These are phyloP conservation scores for Raillietiella orientalis DNA, from an alignment of 2,888 invertebrate species.

Conservation along the genomic window DNA sequence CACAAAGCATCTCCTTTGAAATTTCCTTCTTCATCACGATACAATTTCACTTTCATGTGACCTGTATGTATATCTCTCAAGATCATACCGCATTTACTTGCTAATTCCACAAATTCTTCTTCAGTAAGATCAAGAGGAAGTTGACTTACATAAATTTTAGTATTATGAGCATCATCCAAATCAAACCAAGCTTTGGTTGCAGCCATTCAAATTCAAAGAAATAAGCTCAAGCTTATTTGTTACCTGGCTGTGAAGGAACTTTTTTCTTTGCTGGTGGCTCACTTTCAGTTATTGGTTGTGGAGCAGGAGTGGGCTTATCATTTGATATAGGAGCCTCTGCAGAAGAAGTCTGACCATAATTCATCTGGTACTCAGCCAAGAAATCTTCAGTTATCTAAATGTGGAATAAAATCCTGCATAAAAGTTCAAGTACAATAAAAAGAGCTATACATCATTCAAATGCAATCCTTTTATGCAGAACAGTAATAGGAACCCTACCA, in stretches of 20 bases:
- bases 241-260: constrained; percentile 7
- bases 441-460: no score
- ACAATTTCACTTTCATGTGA: constrained; percentile 56
- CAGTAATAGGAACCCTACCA: no score
- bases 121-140: constrained; percentile 60
- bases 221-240: constrained; percentile 3
- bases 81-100: constrained; percentile 85
- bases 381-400: constrained; percentile 66
- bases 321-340: not conserved
- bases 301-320: constrained; percentile 4
- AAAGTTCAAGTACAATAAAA: not conserved
- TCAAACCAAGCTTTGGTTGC: constrained; percentile 50
- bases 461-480: no score
- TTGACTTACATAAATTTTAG: constrained; percentile 82
- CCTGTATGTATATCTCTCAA: constrained; percentile 48
- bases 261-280: constrained; percentile 7
- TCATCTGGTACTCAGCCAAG: constrained; percentile 80
- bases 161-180: constrained; percentile 49
- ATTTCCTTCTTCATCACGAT: constrained; percentile 42
- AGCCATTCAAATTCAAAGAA: constrained; percentile 8
- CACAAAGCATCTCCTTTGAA: constrained; percentile 89
- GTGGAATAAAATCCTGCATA: constrained; percentile 4
- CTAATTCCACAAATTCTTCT: constrained; percentile 60
- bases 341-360: constrained; percentile 29
- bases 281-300: constrained; percentile 7